Percentiles rank a stretch among this genome's conserved stretches.
Evolutionary conservation across 1,140 invertebrate species (phyloP).

Genomic region (Cherax quadricarinatus): DNA sequence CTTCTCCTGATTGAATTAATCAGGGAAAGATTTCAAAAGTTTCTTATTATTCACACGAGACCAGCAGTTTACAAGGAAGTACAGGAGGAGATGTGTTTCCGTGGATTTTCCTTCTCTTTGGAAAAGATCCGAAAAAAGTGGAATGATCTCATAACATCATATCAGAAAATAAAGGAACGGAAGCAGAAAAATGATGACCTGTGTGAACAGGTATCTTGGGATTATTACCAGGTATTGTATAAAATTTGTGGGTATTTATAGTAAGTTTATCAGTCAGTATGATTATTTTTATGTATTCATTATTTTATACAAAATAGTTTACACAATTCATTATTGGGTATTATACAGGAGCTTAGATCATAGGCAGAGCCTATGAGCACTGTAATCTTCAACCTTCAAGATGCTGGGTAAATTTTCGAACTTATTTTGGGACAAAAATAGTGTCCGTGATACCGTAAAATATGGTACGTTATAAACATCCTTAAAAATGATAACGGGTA

Average conservation of each 20-base stretch:
- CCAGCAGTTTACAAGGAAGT: constrained; percentile 15
- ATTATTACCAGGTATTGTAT: constrained; percentile 30
- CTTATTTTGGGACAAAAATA: too few species aligned
- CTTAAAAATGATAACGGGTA: too few species aligned
- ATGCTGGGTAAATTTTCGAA: too few species aligned
- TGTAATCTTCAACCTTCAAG: too few species aligned
- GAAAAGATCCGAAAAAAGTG: constrained; percentile 25
- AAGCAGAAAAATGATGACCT: background rate
- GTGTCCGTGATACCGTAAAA: too few species aligned
- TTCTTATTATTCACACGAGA: constrained; percentile 4
- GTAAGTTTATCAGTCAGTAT: background rate
- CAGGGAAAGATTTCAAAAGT: constrained; percentile 8
- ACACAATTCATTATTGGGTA: too few species aligned
- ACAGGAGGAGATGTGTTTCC: constrained; percentile 5
- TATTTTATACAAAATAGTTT: too few species aligned
- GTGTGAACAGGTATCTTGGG: background rate
- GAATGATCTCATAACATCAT: constrained; percentile 13
- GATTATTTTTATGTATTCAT: too few species aligned
- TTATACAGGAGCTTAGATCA: too few species aligned
- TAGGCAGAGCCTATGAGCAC: too few species aligned
- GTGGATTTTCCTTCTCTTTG: constrained; percentile 10
- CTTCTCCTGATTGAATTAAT: constrained; percentile 33
- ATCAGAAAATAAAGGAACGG: constrained; percentile 22
- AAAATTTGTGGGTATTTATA: background rate
- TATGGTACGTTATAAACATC: too few species aligned